Evolutionary conservation across 2,888 invertebrate species (phyloP).

Genomic region (Hydrotaea cyrtoneurina): DNA sequence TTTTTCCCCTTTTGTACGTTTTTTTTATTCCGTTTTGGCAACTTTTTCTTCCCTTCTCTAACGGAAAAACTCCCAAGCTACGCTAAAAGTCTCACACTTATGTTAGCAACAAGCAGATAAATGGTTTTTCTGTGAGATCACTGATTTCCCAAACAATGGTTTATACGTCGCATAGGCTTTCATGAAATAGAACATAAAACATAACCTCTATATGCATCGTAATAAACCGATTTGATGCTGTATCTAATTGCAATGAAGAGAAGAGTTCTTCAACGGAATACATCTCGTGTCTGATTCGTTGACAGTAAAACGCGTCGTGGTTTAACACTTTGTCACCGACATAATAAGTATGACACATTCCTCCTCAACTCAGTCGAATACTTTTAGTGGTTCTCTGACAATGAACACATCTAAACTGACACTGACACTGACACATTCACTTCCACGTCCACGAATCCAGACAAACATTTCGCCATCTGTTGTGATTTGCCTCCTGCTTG

Average conservation of each 20-base stretch:
- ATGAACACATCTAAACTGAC: conserved; percentile 50
- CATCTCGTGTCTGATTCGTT: conserved; percentile 52
- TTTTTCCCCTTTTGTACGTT: too few relatives aligned
- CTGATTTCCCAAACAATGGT: too few relatives aligned
- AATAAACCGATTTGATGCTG: background rate
- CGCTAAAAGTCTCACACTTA: too few relatives aligned
- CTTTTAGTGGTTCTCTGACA: background rate
- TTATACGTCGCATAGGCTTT: too few relatives aligned
- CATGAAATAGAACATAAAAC: too few relatives aligned
- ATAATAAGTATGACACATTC: background rate
- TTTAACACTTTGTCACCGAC: conserved; percentile 58
- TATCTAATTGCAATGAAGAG: background rate
- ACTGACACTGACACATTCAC: conserved; percentile 57
- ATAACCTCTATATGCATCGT: too few relatives aligned
- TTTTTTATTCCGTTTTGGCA: too few relatives aligned
- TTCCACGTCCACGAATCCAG: too few relatives aligned
- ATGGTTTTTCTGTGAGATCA: too few relatives aligned
- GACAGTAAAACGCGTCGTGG: conserved; percentile 62
- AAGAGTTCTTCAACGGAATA: background rate
- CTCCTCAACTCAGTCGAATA: background rate
- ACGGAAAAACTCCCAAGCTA: too few relatives aligned
- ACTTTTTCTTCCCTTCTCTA: too few relatives aligned
- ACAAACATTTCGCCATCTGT: conserved; percentile 57
- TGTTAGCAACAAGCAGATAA: too few relatives aligned
- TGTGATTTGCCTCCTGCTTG: conserved; percentile 25